phyloP scores from a whole-genome alignment of 1,140 invertebrate genomes.

The Macrotrachela quadricornifera region DNA sequence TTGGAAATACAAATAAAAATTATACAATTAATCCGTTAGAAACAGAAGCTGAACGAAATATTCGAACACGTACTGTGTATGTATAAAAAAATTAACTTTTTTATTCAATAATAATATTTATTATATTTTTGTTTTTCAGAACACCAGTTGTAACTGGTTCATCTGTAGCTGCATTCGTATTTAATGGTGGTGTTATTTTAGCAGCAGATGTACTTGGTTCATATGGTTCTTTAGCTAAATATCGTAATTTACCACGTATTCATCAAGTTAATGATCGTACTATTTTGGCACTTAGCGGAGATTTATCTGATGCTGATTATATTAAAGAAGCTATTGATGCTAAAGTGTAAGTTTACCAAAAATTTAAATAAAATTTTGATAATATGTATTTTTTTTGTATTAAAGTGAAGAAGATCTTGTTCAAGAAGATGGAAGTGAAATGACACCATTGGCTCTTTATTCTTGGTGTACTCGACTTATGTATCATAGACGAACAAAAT shows the following conservation, averaged over 20 bases:
- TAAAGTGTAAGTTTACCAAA: constrained; percentile 54
- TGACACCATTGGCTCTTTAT: constrained; percentile 65
- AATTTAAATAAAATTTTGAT: not conserved
- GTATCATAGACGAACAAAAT: constrained; percentile 66
- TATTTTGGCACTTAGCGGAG: constrained; percentile 65
- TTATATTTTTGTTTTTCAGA: constrained; percentile 27
- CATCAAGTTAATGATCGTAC: constrained; percentile 68
- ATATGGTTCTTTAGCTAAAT: constrained; percentile 71
- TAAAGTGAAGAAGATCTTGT: constrained; percentile 66
- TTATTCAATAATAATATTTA: too few species aligned
- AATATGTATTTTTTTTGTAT: constrained; percentile 9
- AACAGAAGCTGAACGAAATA: too few species aligned
- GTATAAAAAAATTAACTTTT: too few species aligned
- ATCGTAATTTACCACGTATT: constrained; percentile 55
- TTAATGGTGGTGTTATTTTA: constrained; percentile 64
- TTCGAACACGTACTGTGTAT: too few species aligned
- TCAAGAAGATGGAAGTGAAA: constrained; percentile 59
- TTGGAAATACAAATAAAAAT: too few species aligned
- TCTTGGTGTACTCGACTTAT: constrained; percentile 77
- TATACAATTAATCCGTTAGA: too few species aligned
- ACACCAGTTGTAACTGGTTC: constrained; percentile 64
- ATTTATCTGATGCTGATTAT: constrained; percentile 85
- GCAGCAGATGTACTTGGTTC: constrained; percentile 73
- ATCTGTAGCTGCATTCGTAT: constrained; percentile 64
- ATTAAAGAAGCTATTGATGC: constrained; percentile 64